These are phyloP conservation scores for Beaufortia kweichowensis DNA, from an alignment of 2,113 vertebrate species.

Conservation along the genomic window DNA sequence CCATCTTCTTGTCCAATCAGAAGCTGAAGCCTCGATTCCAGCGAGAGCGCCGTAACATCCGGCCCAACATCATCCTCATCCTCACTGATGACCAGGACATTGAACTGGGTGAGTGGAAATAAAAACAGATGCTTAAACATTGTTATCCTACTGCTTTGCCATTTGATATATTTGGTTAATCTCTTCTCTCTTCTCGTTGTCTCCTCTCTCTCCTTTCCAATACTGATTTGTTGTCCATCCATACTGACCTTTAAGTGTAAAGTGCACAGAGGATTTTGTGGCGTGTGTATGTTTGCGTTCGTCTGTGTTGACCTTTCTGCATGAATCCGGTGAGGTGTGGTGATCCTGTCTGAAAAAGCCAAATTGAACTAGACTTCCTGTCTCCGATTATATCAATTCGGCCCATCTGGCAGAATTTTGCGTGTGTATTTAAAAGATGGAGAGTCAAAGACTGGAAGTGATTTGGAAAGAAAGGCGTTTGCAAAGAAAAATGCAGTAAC, in stretches of 20 bases:
- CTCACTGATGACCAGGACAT: slow-evolving; percentile 96
- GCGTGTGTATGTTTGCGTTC: slow-evolving; percentile 16
- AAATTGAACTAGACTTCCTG: slow-evolving; percentile 46
- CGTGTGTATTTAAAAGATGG: neutral
- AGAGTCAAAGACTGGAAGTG: neutral
- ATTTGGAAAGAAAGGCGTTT: neutral
- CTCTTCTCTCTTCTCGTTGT: neutral
- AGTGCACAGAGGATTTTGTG: slow-evolving; percentile 10
- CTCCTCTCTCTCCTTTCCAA: neutral
- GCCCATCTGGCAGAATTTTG: slow-evolving; percentile 24
- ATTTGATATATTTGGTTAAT: too few relatives aligned
- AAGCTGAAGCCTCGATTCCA: slow-evolving; percentile 90
- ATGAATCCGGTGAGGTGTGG: slow-evolving; percentile 46
- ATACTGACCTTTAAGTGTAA: slow-evolving; percentile 39
- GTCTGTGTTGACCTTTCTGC: slow-evolving; percentile 45
- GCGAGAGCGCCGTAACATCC: slow-evolving; percentile 92
- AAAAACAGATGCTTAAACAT: neutral
- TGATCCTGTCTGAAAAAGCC: slow-evolving; percentile 46
- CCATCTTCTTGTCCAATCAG: slow-evolving; percentile 79
- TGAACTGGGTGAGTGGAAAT: slow-evolving; percentile 84
- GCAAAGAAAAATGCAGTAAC: neutral
- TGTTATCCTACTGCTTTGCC: too few relatives aligned
- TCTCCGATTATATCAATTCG: slow-evolving; percentile 41
- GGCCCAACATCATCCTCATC: slow-evolving; percentile 95
- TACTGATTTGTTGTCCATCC: slow-evolving; percentile 30